Evolutionary conservation across 2,888 invertebrate genomes (phyloP).

Genomic region (Troglohyphantes excavatus): DNA sequence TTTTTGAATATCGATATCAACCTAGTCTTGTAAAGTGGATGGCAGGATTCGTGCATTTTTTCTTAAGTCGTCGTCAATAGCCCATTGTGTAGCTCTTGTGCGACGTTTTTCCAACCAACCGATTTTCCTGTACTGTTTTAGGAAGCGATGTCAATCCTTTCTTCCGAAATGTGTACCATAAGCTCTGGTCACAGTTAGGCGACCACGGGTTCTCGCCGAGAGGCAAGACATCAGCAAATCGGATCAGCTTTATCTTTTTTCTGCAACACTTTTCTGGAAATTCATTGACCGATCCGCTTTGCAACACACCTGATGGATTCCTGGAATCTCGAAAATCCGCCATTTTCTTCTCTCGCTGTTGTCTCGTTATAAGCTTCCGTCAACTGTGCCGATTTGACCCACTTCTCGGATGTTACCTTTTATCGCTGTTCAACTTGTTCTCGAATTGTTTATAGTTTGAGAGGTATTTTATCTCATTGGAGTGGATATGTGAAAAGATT

Average conservation of each 20-base stretch:
- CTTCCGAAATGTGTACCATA: not conserved
- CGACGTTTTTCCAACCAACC: too few relatives aligned
- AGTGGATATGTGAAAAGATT: not conserved
- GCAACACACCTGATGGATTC: not conserved
- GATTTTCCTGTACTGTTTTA: not conserved
- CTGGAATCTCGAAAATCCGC: not conserved
- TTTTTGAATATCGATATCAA: too few relatives aligned
- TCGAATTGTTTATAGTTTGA: not conserved
- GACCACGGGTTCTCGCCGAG: not conserved
- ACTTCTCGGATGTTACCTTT: not conserved
- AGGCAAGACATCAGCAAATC: not conserved
- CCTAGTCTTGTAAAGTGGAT: too few relatives aligned
- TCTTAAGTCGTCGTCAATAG: too few relatives aligned
- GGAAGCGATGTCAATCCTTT: not conserved
- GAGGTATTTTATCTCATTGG: not conserved
- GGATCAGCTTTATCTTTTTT: not conserved
- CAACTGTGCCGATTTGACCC: not conserved
- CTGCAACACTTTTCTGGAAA: not conserved
- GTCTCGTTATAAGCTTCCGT: not conserved
- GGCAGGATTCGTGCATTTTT: too few relatives aligned
- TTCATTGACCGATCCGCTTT: constrained; percentile 9
- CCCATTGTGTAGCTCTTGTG: too few relatives aligned
- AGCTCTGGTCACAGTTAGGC: not conserved
- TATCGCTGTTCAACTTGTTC: not conserved
- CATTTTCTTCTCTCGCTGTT: too few relatives aligned